phyloP scores from a whole-genome alignment of 2,113 vertebrate species.

The Dicrurus megarhynchus region DNA sequence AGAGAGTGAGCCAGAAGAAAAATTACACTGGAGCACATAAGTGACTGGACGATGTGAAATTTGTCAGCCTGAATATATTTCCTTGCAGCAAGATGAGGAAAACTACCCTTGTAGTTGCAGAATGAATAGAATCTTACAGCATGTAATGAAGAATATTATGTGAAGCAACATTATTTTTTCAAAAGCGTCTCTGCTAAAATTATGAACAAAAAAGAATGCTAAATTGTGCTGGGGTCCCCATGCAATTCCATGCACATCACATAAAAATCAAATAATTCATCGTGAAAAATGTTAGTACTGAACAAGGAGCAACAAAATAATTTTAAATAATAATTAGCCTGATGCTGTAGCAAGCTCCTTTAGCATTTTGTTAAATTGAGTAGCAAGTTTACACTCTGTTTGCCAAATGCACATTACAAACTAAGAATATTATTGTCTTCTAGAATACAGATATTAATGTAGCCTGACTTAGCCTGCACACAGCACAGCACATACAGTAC shows the following conservation, averaged over 20 bases:
- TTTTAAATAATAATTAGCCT: slow-evolving; percentile 58
- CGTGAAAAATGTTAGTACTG: background rate
- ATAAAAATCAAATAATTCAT: slow-evolving; percentile 47
- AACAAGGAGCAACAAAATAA: slow-evolving; percentile 30
- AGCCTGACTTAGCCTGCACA: background rate
- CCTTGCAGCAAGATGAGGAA: background rate
- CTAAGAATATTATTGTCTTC: background rate
- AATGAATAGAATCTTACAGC: slow-evolving; percentile 5
- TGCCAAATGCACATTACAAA: background rate
- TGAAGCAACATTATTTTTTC: slow-evolving; percentile 48
- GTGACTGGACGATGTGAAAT: background rate
- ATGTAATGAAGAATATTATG: slow-evolving; percentile 31
- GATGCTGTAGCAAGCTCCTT: background rate
- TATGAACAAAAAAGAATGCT: slow-evolving; percentile 12
- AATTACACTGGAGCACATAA: background rate
- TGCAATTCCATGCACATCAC: background rate
- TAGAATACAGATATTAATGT: background rate
- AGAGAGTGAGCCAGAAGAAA: background rate
- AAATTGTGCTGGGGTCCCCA: slow-evolving; percentile 14
- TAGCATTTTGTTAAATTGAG: slow-evolving; percentile 41
- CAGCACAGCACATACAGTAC: background rate
- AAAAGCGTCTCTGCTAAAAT: slow-evolving; percentile 13
- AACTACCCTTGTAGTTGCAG: background rate
- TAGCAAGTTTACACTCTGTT: slow-evolving; percentile 17
- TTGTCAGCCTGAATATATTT: slow-evolving; percentile 20